Evolutionary conservation across 2,888 invertebrate species (phyloP).

Genomic region (Hartigia nigra): DNA sequence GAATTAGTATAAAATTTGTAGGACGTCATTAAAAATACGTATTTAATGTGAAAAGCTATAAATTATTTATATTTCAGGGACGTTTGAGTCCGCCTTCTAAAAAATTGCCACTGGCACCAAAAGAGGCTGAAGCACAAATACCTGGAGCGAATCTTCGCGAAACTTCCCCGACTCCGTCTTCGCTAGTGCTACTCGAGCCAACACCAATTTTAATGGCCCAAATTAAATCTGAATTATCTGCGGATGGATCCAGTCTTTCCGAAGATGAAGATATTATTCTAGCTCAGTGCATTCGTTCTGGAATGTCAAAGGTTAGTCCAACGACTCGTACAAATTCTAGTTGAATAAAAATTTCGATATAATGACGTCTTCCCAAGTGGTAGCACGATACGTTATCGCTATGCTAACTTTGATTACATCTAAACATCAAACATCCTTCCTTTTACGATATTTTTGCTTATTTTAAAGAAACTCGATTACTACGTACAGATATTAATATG

Average conservation of each 20-base stretch:
- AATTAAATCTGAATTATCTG: slow-evolving; percentile 63
- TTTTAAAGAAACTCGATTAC: not conserved
- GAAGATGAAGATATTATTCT: slow-evolving; percentile 71
- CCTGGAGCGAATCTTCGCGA: not conserved
- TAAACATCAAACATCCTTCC: not conserved
- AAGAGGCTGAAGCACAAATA: slow-evolving; percentile 12
- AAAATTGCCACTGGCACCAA: slow-evolving; percentile 23
- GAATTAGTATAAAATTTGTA: not conserved
- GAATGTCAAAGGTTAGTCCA: slow-evolving; percentile 71
- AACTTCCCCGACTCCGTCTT: not conserved
- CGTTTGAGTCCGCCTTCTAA: slow-evolving; percentile 18
- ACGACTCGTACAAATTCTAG: not conserved
- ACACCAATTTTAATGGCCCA: not conserved
- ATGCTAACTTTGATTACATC: not conserved
- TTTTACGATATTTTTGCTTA: not conserved
- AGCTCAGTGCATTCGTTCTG: slow-evolving; percentile 75
- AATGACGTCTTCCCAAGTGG: not conserved
- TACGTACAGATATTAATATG: not conserved
- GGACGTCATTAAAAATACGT: not conserved
- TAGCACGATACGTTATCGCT: not conserved
- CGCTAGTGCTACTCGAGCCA: not conserved
- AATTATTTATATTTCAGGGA: slow-evolving; percentile 14
- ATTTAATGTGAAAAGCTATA: not conserved
- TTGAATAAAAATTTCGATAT: not conserved
- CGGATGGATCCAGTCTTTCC: slow-evolving; percentile 71